Evolutionary conservation across 1,140 invertebrate species (phyloP).

Genomic region (Leptinotarsa texana): DNA sequence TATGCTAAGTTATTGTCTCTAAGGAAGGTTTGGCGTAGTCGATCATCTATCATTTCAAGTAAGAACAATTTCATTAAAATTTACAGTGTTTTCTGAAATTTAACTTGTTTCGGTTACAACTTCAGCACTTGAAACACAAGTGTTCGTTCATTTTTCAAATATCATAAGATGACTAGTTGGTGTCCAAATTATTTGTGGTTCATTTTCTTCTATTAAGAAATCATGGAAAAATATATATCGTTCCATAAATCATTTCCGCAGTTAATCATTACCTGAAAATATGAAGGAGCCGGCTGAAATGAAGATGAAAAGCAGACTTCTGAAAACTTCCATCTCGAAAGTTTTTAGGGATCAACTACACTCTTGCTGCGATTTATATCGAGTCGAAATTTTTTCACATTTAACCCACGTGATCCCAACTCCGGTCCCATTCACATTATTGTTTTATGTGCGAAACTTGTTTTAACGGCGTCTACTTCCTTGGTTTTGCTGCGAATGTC

Average conservation of each 20-base stretch:
- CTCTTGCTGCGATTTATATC: constrained; percentile 1
- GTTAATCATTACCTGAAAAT: constrained; percentile 2
- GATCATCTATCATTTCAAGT: too few species aligned
- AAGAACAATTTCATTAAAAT: too few species aligned
- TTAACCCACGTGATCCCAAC: constrained; percentile 3
- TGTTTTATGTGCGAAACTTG: constrained; percentile 3
- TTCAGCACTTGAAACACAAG: too few species aligned
- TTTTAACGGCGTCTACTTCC: not conserved
- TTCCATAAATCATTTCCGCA: not conserved
- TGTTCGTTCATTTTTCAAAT: too few species aligned
- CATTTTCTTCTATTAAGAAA: too few species aligned
- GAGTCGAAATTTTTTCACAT: not conserved
- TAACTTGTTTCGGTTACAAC: too few species aligned
- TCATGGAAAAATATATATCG: too few species aligned
- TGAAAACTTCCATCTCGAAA: constrained; percentile 2
- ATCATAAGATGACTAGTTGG: too few species aligned
- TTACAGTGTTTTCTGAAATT: too few species aligned
- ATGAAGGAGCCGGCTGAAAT: not conserved
- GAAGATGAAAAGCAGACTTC: not conserved
- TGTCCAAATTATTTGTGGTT: too few species aligned
- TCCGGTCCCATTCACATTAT: constrained; percentile 5
- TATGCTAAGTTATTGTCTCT: too few species aligned
- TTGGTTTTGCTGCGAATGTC: not conserved
- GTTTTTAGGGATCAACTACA: constrained; percentile 1
- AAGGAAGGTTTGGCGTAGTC: too few species aligned